Evolutionary conservation across 1,140 invertebrate genomes (phyloP).

Genomic region (Hylaeus anthracinus): DNA sequence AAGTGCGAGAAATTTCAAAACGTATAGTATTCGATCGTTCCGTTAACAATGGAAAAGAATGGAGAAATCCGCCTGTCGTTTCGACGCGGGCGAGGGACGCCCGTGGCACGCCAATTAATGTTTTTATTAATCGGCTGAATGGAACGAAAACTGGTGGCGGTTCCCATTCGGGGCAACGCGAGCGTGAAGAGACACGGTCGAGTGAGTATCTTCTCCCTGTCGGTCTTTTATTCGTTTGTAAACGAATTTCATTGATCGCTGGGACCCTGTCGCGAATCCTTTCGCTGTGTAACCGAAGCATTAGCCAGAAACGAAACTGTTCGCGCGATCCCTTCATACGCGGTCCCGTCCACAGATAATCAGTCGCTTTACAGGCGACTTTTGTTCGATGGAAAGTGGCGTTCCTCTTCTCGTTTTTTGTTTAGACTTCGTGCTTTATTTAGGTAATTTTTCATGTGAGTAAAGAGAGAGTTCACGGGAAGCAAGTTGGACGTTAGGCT

Average conservation of each 20-base stretch:
- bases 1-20: too few species aligned
- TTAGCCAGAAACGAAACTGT: constrained; percentile 17
- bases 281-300: neutral
- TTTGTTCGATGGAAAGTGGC: constrained; percentile 2
- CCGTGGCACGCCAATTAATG: constrained; percentile 17
- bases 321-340: constrained; percentile 16
- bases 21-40: neutral
- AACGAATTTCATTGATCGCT: constrained; percentile 54
- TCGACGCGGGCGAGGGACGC: neutral
- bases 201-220: neutral
- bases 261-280: neutral
- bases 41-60: too few species aligned
- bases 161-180: neutral
- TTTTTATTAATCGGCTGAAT: constrained; percentile 46
- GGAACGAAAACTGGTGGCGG: constrained; percentile 2
- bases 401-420: too few species aligned
- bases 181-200: constrained; percentile 21
- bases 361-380: constrained; percentile 24
- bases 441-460: too few species aligned
- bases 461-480: too few species aligned
- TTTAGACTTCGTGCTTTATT: too few species aligned
- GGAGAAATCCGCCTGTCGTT: neutral
- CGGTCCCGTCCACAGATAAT: constrained; percentile 27
- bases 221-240: constrained; percentile 45
- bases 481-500: too few species aligned